phyloP scores from a whole-genome alignment of 2,797 vertebrate species.

The Sebastolobus alascanus region DNA sequence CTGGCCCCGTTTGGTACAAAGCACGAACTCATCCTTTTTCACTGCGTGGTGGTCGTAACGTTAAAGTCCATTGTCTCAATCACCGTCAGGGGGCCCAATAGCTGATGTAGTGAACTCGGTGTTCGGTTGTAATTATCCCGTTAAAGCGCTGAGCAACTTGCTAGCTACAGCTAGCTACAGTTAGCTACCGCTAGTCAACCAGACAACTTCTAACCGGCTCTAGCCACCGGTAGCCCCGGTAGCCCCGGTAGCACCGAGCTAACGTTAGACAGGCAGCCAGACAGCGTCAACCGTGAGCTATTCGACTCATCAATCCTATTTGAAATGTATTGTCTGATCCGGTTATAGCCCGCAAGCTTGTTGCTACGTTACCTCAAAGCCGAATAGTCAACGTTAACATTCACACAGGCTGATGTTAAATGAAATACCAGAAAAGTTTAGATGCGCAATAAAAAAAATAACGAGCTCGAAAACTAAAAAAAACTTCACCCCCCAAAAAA shows the following conservation, averaged over 20 bases:
- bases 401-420: constrained; percentile 26
- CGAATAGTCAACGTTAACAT: constrained; percentile 44
- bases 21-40: constrained; percentile 97
- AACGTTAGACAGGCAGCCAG: constrained; percentile 70
- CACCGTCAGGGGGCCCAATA: constrained; percentile 82
- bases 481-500: constrained; percentile 71
- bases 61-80: constrained; percentile 95
- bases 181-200: constrained; percentile 65
- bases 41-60: constrained; percentile 89
- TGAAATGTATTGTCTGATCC: constrained; percentile 81
- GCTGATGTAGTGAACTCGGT: constrained; percentile 54
- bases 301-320: constrained; percentile 79
- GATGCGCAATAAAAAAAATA: constrained; percentile 51
- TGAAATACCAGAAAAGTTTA: constrained; percentile 55
- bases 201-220: constrained; percentile 78
- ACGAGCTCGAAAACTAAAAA: constrained; percentile 62
- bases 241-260: constrained; percentile 63
- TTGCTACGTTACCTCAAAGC: constrained; percentile 58
- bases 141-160: constrained; percentile 68
- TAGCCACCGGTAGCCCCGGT: constrained; percentile 66
- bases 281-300: constrained; percentile 74
- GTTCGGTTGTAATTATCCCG: constrained; percentile 58
- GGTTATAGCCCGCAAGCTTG: constrained; percentile 64
- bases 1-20: constrained; percentile 99
- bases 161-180: constrained; percentile 62